A percentile compares a stretch with the other conserved stretches of the same genome.
Conservation (phyloP, 2,888 invertebrate genomes). For the Lissonota sp. region DNA sequence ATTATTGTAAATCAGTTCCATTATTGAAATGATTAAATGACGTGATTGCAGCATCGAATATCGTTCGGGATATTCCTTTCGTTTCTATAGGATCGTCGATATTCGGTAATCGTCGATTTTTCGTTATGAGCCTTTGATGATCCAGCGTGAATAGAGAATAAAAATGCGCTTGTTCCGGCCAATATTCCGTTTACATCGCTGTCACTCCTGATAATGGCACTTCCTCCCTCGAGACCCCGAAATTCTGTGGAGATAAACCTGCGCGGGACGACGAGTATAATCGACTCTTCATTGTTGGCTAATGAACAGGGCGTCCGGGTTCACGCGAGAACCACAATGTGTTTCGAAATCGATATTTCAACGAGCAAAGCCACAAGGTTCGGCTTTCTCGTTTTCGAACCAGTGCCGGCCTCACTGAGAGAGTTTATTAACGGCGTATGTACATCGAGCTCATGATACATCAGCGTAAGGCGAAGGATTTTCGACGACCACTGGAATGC, state of each 20-base stretch:
- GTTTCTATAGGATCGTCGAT: neutral
- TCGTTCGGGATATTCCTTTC: neutral
- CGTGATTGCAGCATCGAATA: no score
- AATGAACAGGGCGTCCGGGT: constrained; percentile 62
- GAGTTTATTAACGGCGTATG: constrained; percentile 26
- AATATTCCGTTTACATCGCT: constrained; percentile 19
- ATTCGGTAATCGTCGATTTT: neutral
- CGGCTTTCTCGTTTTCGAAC: constrained; percentile 12
- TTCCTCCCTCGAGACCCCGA: constrained; percentile 28
- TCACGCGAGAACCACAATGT: constrained; percentile 57
- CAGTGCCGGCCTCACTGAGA: constrained; percentile 12
- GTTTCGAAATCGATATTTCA: constrained; percentile 59
- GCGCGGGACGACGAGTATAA: constrained; percentile 52
- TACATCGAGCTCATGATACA: constrained; percentile 13
- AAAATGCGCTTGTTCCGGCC: constrained; percentile 1
- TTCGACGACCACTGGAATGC: constrained; percentile 33
- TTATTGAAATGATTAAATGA: no score
- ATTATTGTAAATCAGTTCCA: no score
- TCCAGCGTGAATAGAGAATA: neutral
- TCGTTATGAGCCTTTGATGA: neutral
- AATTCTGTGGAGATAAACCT: constrained; percentile 52
- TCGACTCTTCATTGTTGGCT: constrained; percentile 64
- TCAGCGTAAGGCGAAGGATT: constrained; percentile 39
- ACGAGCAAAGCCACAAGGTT: constrained; percentile 32
- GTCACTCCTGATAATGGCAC: constrained; percentile 15